A percentile compares a stretch with the other conserved stretches of the same genome.
These are phyloP conservation scores for Standfussiana lucernea DNA, from an alignment of 2,888 invertebrate genomes.

Conservation along the genomic window DNA sequence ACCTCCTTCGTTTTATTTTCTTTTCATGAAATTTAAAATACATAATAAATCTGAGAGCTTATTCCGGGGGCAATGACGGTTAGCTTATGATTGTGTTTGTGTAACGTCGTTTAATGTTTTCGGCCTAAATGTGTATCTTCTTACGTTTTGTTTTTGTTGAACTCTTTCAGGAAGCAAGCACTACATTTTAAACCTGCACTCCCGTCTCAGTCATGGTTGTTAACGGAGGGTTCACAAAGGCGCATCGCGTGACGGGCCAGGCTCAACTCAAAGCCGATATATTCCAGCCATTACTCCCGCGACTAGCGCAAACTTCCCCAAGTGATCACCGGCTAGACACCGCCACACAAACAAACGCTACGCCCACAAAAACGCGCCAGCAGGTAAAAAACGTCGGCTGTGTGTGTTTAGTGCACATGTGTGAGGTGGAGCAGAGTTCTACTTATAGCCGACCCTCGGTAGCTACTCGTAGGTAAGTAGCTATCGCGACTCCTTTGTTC, in stretches of 20 bases:
- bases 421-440: constrained; percentile 80
- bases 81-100: constrained; percentile 50
- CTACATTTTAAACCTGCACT: constrained; percentile 69
- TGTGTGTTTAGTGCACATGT: constrained; percentile 82
- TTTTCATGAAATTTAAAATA: constrained; percentile 78
- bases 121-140: constrained; percentile 1
- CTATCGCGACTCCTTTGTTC: constrained; percentile 90
- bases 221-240: constrained; percentile 78
- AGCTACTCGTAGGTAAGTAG: constrained; percentile 90
- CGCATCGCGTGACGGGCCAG: constrained; percentile 71
- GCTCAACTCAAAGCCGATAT: constrained; percentile 83
- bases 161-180: constrained; percentile 56
- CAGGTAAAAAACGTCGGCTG: constrained; percentile 82
- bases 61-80: constrained; percentile 58
- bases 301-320: constrained; percentile 83
- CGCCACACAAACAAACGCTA: constrained; percentile 82
- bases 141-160: background rate
- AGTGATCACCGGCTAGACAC: constrained; percentile 86
- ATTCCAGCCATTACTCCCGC: constrained; percentile 82
- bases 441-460: constrained; percentile 83
- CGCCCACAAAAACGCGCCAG: constrained; percentile 84
- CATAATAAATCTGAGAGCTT: constrained; percentile 62
- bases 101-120: constrained; percentile 40
- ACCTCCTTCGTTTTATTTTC: constrained; percentile 86
- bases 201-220: constrained; percentile 74